phyloP scores from a whole-genome alignment of 2,797 vertebrate species.

The Mormyrus hasselquistii region DNA sequence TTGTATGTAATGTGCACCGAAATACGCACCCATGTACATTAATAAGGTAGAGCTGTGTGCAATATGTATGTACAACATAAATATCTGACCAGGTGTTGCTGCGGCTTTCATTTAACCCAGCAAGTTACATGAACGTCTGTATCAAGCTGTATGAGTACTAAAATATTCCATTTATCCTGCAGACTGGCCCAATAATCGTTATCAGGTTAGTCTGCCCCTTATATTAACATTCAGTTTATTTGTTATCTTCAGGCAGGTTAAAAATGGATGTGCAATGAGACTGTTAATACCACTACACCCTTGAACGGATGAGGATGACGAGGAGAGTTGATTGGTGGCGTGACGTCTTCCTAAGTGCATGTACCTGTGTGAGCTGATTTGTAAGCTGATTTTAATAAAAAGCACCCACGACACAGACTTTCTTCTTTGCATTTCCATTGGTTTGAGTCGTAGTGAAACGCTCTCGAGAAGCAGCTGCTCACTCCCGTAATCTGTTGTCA shows the following conservation, averaged over 20 bases:
- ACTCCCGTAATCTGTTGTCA: neutral
- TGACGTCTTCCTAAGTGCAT: neutral
- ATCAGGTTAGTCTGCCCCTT: neutral
- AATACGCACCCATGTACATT: neutral
- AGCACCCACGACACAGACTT: neutral
- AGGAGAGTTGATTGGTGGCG: neutral
- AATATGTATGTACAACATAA: neutral
- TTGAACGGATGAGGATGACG: neutral
- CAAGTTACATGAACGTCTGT: neutral
- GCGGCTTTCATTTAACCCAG: neutral
- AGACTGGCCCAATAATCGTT: neutral
- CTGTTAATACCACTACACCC: neutral
- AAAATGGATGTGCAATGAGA: neutral
- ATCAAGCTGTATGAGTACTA: neutral
- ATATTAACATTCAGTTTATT: neutral
- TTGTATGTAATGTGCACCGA: neutral
- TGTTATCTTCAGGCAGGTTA: neutral
- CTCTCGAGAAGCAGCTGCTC: constrained; percentile 9
- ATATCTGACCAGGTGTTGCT: neutral
- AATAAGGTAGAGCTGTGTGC: neutral
- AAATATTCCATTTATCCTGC: neutral
- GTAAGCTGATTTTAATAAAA: neutral
- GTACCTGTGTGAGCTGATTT: neutral
- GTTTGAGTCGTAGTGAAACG: neutral
- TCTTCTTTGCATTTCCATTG: neutral